A percentile compares a stretch with the other conserved stretches of the same genome.
Conservation (phyloP, 1,140 invertebrate species). For the Neomicropteryx cornuta region DNA sequence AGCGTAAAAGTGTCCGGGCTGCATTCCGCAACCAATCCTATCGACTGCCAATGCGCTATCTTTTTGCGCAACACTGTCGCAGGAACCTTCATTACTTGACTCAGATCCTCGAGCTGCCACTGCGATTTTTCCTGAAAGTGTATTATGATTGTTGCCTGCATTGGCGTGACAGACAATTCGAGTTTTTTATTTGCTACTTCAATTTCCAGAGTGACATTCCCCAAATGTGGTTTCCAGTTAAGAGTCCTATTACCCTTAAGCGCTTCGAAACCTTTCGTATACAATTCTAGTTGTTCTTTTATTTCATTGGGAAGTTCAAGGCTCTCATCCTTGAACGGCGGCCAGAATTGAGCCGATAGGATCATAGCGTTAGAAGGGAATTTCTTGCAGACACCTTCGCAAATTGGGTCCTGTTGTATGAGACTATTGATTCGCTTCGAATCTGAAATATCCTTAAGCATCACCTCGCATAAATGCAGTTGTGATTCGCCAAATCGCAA, state of each 20-base stretch:
- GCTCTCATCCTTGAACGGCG: constrained; percentile 89
- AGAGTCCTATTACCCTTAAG: constrained; percentile 91
- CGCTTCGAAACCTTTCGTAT: constrained; percentile 85
- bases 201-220: constrained; percentile 84
- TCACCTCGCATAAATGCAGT: constrained; percentile 95
- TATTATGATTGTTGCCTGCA: constrained; percentile 90
- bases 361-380: constrained; percentile 70
- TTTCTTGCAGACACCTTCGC: constrained; percentile 41
- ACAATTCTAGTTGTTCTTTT: constrained; percentile 71
- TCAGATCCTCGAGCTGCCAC: constrained; percentile 78
- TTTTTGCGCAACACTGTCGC: constrained; percentile 70
- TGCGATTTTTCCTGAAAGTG: constrained; percentile 82
- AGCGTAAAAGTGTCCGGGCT: constrained; percentile 64
- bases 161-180: constrained; percentile 78
- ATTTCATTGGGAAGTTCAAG: constrained; percentile 75
- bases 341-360: constrained; percentile 98
- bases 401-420: constrained; percentile 62
- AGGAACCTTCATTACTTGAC: constrained; percentile 73
- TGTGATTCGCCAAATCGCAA: constrained; percentile 92
- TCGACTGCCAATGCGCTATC: constrained; percentile 86
- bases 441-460: constrained; percentile 93
- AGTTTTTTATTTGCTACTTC: constrained; percentile 76
- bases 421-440: constrained; percentile 80
- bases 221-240: constrained; percentile 88
- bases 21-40: constrained; percentile 70